Base-by-base conservation (phyloP, 2,113 vertebrate species). In the Leucoraja erinaceus region DNA sequence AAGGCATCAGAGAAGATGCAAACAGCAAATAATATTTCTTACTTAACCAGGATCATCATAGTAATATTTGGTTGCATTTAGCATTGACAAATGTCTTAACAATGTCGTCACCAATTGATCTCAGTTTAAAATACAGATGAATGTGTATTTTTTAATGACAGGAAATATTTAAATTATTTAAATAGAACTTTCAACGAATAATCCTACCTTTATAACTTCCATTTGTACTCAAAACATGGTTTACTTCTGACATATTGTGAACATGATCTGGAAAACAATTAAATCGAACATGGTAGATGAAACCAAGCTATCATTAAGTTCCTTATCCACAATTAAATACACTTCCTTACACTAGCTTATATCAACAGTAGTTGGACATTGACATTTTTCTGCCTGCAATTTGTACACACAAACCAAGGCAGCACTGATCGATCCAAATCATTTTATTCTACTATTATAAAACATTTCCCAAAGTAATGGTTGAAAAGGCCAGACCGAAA, bases 191-290 rank as follows among this genome's bases (percentile, higher is more conserved):
- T 66, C 72, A 63, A 54, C 79, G 84, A 59, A 94, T 68, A 2
- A 93, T 94, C 96, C 95, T 94, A 98, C 98, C 98, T 96, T 93
- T 96, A n/a, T 96, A 96, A 93, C 97, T 97, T 93, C 96, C 97
- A 88, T 99, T 99, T 3, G 97, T 98, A 91, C 97, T 97, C 94
- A 96, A 97, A 63, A 96, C 94, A 83, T 95, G 93, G 90, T 98
- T 97, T n/a, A 98, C 97, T 76, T 97, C 93, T 93, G 95, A 99
- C 94, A 99, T 94, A 93, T 97, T 95, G 95, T 99, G 96, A 94
- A 96, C 95, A 88, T 97, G 97, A 94, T 99, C 99, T 99, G 95
- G 0, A 90, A 54, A 94, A 25, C 77, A 75, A 79, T 31, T 76
- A 93, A 74, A 10, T 28, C 22, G 22, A 33, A 31, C 16, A 72